phyloP scores from a whole-genome alignment of 2,113 vertebrate genomes.

The Trematomus loennbergii region DNA sequence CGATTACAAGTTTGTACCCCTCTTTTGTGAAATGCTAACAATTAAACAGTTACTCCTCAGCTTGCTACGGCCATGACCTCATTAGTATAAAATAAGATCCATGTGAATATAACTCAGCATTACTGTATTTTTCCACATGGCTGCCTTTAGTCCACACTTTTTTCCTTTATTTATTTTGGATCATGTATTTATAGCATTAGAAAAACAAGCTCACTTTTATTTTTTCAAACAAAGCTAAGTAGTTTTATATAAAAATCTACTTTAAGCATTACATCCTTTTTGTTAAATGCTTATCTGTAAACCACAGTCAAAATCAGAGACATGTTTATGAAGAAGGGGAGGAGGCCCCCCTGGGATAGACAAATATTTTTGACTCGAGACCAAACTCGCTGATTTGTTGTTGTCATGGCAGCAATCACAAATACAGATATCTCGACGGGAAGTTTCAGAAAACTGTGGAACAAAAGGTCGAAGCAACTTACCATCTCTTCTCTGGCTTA shows the following conservation, averaged over 20 bases:
- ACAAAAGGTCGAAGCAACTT: constrained; percentile 69
- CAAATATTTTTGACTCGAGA: constrained; percentile 26
- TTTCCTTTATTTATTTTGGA: constrained; percentile 7
- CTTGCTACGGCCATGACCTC: not conserved
- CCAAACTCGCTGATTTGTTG: constrained; percentile 17
- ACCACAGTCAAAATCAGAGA: constrained; percentile 17
- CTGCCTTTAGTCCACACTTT: not conserved
- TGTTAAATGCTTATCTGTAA: constrained; percentile 16
- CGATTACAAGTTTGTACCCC: not conserved
- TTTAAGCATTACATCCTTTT: not conserved
- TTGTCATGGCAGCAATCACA: constrained; percentile 13
- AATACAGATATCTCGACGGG: constrained; percentile 36
- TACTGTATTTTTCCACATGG: not conserved
- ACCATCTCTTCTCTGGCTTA: constrained; percentile 68
- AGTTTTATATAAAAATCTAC: not conserved
- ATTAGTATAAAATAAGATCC: not conserved
- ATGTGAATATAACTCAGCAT: constrained; percentile 2
- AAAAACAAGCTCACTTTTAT: not conserved
- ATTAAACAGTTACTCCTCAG: not conserved
- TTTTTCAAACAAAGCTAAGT: not conserved
- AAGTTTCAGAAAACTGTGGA: constrained; percentile 17
- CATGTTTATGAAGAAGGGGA: constrained; percentile 1
- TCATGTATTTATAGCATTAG: not conserved
- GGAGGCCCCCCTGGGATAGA: not conserved
- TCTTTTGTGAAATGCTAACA: not conserved